These are phyloP conservation scores for Poecile atricapillus DNA, from an alignment of 2,113 vertebrate species.

Conservation along the genomic window DNA sequence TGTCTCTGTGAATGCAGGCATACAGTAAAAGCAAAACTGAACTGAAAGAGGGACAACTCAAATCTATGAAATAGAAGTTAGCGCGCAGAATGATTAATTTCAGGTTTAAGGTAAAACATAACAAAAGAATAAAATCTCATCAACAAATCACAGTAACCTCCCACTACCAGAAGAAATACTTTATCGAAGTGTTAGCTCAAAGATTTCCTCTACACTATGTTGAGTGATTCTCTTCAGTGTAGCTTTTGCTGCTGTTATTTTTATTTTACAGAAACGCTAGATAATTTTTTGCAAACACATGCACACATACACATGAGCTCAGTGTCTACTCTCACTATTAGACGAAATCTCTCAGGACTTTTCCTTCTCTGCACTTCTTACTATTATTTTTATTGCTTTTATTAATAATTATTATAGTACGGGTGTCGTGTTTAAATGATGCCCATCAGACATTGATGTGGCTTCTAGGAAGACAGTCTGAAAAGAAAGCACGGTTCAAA, in stretches of 20 bases:
- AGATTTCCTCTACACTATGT: neutral
- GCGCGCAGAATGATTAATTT: neutral
- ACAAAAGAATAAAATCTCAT: neutral
- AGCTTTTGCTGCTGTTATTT: slow-evolving; percentile 20
- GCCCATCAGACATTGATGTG: slow-evolving; percentile 24
- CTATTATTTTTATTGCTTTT: slow-evolving; percentile 42
- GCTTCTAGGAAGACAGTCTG: slow-evolving; percentile 42
- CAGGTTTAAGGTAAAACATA: neutral
- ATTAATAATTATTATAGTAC: neutral
- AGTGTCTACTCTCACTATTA: neutral
- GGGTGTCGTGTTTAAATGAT: neutral
- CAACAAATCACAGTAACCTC: neutral
- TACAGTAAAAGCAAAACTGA: slow-evolving; percentile 6
- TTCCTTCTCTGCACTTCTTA: neutral
- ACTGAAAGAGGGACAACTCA: neutral
- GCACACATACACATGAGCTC: neutral
- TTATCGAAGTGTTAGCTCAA: neutral
- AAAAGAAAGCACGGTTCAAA: slow-evolving; percentile 22
- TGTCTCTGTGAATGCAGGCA: neutral
- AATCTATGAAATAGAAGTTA: neutral
- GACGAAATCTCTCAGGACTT: neutral
- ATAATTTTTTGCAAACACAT: neutral
- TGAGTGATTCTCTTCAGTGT: neutral
- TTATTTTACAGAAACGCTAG: neutral
- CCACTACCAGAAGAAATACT: neutral